Percentiles rank a stretch among this genome's conserved stretches.
Evolutionary conservation across 2,113 vertebrate species (phyloP).

Genomic region (Anser cygnoides): DNA sequence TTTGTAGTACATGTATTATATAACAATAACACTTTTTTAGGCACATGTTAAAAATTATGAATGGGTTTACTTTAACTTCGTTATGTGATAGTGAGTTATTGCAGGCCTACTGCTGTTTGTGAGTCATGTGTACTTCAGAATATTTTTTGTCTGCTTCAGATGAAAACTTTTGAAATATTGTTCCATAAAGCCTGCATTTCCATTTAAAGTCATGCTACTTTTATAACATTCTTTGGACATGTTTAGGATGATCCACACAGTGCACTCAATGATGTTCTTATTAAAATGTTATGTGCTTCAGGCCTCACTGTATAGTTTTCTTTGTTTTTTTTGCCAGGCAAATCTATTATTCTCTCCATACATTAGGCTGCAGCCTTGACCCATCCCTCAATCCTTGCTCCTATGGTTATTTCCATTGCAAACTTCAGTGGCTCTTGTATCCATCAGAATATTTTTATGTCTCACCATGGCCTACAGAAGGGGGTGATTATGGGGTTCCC

Average conservation of each 20-base stretch:
- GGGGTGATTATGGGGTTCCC: not conserved
- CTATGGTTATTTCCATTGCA: not conserved
- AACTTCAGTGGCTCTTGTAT: not conserved
- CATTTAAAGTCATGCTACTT: slow-evolving; percentile 35
- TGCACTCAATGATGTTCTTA: too few species aligned
- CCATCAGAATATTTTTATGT: not conserved
- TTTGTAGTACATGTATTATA: not conserved
- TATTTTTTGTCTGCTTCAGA: not conserved
- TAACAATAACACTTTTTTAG: not conserved
- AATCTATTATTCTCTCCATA: not conserved
- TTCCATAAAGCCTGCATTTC: slow-evolving; percentile 45
- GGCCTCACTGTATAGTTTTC: not conserved
- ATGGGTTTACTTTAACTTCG: not conserved
- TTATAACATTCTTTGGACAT: slow-evolving; percentile 30
- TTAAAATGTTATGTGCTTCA: slow-evolving; percentile 30
- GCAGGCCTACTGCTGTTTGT: not conserved
- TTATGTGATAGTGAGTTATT: not conserved
- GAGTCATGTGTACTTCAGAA: not conserved
- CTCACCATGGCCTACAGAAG: not conserved
- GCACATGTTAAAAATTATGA: not conserved
- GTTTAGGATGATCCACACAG: too few species aligned
- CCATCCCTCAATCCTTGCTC: not conserved
- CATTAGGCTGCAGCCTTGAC: not conserved
- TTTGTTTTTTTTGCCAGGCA: slow-evolving; percentile 27
- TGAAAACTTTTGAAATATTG: slow-evolving; percentile 43